Percentiles rank a stretch among this genome's conserved stretches.
These are phyloP conservation scores for Euwallacea similis DNA, from an alignment of 1,140 invertebrate species.

Conservation along the genomic window DNA sequence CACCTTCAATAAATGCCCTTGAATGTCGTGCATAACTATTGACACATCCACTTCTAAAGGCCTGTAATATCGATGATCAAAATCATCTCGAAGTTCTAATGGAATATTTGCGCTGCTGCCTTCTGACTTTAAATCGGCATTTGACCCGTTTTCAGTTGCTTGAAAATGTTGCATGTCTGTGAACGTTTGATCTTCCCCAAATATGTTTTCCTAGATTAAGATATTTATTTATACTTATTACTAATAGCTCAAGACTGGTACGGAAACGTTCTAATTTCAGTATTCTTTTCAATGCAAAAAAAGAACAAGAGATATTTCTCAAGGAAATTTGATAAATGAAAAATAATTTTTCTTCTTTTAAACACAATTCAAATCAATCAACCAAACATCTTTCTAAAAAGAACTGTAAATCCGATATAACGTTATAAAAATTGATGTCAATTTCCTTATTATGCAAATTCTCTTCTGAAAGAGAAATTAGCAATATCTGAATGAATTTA, in stretches of 20 bases:
- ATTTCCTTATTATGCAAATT: no score
- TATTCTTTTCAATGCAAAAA: no score
- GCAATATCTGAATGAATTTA: background rate
- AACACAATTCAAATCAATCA: background rate
- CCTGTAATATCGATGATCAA: slow-evolving; percentile 85
- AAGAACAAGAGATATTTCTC: no score
- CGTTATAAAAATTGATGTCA: no score
- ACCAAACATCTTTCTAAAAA: background rate
- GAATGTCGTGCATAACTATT: slow-evolving; percentile 93
- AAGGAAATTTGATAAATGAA: no score
- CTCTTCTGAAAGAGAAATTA: no score
- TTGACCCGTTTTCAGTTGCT: slow-evolving; percentile 41
- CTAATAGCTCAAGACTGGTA: background rate
- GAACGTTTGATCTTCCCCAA: slow-evolving; percentile 92
- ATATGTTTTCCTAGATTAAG: slow-evolving; percentile 81
- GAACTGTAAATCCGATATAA: background rate
- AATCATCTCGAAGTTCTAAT: slow-evolving; percentile 55
- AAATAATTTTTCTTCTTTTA: no score
- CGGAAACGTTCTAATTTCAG: no score
- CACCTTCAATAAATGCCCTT: slow-evolving; percentile 86
- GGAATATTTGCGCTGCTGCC: slow-evolving; percentile 47
- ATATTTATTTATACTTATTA: slow-evolving; percentile 10
- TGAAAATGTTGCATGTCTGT: slow-evolving; percentile 82
- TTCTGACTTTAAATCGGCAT: slow-evolving; percentile 44
- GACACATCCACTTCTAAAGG: slow-evolving; percentile 90